Evolutionary conservation across 2,888 invertebrate species (phyloP), one percentile per base, ranked within the genome.

Genomic region (Eristalis pertinax): DNA sequence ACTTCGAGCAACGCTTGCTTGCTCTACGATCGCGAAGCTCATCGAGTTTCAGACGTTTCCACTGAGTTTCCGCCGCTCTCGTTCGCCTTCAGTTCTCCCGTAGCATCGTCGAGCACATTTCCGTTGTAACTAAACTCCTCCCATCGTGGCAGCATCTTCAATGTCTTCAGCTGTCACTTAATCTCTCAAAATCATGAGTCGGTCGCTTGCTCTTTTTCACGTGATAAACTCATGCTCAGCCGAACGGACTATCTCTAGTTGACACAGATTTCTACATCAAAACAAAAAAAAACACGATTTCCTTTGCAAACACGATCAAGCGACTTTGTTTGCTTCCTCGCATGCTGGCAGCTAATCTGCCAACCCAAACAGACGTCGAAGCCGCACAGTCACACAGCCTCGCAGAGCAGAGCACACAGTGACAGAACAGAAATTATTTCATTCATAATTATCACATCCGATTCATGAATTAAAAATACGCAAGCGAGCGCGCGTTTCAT

Each of bases 391-490:
- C 32, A 43, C 32, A 43, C 62, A 43, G 3, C 35, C 50, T 8
- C 50, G 60, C 26, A 24, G 32, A 8, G 32, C 68, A 29, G 5
- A 22, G 43, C 7, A 19, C 50, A 13, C 13, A 24, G 32, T 29
- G 63, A 32, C 50, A 64, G n/a, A n/a, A 22, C 15, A 77, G 68
- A 76, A 41, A 41, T 64, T 58, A 79, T 75, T 87, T 87, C 87
- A 87, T 87, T 87, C 87, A 87, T 76, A 87, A 87, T 87, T 80
- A 80, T 84, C 84, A 84, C 87, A 87, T 87, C 87, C 87, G 87
- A 87, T 84, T 80, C 72, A 69, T 87, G 87, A 87, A 87, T 87
- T 84, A 87, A 84, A 87, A 87, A 87, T 87, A 87, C 75, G 63
- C 75, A 32, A 32, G 69, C 58, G 58, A 79, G 64, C 58, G 75